Evolutionary conservation across 2,113 vertebrate genomes (phyloP), one percentile per base, ranked within the genome.

Genomic region (Platichthys flesus): DNA sequence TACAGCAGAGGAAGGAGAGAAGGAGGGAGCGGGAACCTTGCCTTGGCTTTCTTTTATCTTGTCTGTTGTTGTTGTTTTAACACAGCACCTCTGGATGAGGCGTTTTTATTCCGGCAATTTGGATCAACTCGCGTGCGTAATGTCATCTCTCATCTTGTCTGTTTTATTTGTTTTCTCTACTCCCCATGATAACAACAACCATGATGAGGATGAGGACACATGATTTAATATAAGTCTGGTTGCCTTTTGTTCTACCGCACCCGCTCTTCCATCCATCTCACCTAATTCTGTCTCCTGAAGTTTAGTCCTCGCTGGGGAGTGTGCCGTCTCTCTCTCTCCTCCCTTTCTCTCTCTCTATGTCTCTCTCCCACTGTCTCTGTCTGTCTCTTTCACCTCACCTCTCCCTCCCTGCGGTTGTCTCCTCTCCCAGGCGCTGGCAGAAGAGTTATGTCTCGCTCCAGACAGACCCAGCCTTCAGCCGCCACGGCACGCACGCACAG

Each of bases 21-120:
- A 37, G 76, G 69, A 82, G 51, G 74, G 76, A 73, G 71, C 14
- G 64, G 60, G 75, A 42, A 23, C 67, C 51, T 79, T 77, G 49
- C 63, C 45, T 47, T 61, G 64, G 77, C 78, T 88, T 88, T 88
- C 81, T 88, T 88, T 88, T 83, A 80, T 42, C 85, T 76, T 83
- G 60, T 68, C 51, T 83, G 64, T 66, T 20, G 18, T 54, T 47
- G 14, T 67, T 67, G 15, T 40, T 69, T 66, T 59, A 21, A 67
- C 66, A 24, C 67, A 67, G 60, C 51, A 24, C 13, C 47, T 51
- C 47, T 51, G 47, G 47, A 51, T 51, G 40, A 40, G 37, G 28
- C 5, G 1, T 28, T 28, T 28, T 5, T 28, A 28, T 28, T 28
- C 28, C 28, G 28, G 37, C 37, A 57, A 42, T 59, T 45, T 4